Evolutionary conservation across 53 echinoderm and acorn worm genomes (phyloP), one percentile per base, ranked within the genome.

Genomic region (Zoroaster sp.): DNA sequence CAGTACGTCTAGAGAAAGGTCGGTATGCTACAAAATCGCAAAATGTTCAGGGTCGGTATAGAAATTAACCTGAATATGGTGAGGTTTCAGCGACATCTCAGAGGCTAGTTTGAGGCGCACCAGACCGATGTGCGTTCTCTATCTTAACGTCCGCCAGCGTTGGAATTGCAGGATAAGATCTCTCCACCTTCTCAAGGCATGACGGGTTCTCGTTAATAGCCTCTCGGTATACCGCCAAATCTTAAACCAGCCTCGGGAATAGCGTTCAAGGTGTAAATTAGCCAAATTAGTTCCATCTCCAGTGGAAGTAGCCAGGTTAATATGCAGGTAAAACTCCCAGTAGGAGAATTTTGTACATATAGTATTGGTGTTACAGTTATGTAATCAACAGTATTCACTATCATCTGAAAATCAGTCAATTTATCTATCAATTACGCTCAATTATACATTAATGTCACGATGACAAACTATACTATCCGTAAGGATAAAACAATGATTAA

Each of bases 111-210:
- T 3, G 83, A 8, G 1, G 69, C 40, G 66, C 69, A 41, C 83
- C 83, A 42, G 83, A 35, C 32, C 83, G 83, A 41, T 83, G 83
- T 37, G 83, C 69, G 3, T 66, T 83, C 46, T 83, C 66, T 6
- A 82, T 82, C 31, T 23, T 63, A 25, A 83, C 25, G 44, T 83
- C 42, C 12, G 83, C 40, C 69, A 67, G n/a, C 40, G 46, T 30
- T 28, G 18, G 66, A 44, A 66, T 83, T 69, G 1, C 23, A 66
- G 3, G 83, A 25, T 32, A 82, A 28, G 45, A 83, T 68, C 23
- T 68, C 83, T 5, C 69, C 32, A 51, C 77, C 54, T 52, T 77
- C n/a, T 77, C 35, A 35, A 18, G 54, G 35, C 14, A 33, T 51
- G 52, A 49, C 1, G 40, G 77, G n/a, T 34, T 54, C 53, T 77